A percentile compares a stretch with the other conserved stretches of the same genome.
Evolutionary conservation across 2,113 vertebrate species (phyloP).

Genomic region (Ranitomeya imitator): DNA sequence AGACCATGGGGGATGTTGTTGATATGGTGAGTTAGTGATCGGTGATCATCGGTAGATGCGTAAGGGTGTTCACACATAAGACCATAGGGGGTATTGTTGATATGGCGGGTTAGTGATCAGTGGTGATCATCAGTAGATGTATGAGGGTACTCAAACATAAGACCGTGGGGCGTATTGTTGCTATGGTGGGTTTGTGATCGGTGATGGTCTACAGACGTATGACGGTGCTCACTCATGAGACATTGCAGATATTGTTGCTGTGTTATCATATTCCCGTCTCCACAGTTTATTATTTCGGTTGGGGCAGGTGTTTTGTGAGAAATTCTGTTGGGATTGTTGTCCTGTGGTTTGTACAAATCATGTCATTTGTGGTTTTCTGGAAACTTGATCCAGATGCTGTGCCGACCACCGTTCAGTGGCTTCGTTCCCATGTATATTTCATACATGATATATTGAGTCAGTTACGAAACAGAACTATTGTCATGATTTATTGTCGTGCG

Average conservation of each 20-base stretch:
- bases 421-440: slow-evolving; percentile 30
- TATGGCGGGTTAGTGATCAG: too few species aligned
- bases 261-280: background rate
- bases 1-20: too few species aligned
- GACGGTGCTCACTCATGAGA: too few species aligned
- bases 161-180: too few species aligned
- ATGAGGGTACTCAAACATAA: too few species aligned
- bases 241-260: background rate
- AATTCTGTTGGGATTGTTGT: slow-evolving; percentile 45
- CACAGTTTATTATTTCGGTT: slow-evolving; percentile 5
- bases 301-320: slow-evolving; percentile 31
- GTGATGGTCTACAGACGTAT: too few species aligned
- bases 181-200: too few species aligned
- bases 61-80: too few species aligned
- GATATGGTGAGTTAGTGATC: too few species aligned
- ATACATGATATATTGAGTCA: slow-evolving; percentile 21
- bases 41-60: too few species aligned
- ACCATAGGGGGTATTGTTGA: too few species aligned
- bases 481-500: slow-evolving; percentile 39
- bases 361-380: slow-evolving; percentile 38
- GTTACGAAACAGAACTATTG: slow-evolving; percentile 30
- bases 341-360: slow-evolving; percentile 42
- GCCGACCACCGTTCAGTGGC: slow-evolving; percentile 18
- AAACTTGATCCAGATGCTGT: slow-evolving; percentile 31
- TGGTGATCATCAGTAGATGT: too few species aligned